Base-by-base conservation (phyloP, 1,140 invertebrate species). In the Brachionus asplanchnoidis region DNA sequence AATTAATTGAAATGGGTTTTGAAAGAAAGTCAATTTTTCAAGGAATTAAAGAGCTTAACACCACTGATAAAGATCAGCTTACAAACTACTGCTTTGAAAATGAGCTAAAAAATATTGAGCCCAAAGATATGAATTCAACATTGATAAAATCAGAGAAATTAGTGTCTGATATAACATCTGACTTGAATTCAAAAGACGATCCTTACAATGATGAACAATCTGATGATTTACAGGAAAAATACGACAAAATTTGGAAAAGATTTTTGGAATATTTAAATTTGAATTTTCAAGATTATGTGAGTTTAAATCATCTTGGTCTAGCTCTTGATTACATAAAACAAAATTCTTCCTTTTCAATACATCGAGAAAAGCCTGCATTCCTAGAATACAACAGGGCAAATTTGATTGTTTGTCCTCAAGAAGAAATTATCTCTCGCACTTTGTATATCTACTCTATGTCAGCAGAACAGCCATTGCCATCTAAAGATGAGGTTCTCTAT, bases 401-500 rank as follows among this genome's bases (percentile, higher is more conserved):
- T 85, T 82, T 88, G 26, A 86, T 88, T 4, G 84, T 88, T 50
- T 88, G 87, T 85, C 85, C 86, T 1, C 85, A 87, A 85, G 86
- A 87, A 87, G 85, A 86, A 85, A 83, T 84, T 60, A 80, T 82
- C 1, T 42, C n/a, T 36, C 32, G 53, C 2, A 26, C 50, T 42
- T 44, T 82, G 20, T 42, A 17, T 40, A 65, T 82, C 12, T 82
- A 82, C 20, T 42, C 50, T 44, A n/a, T 65, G 9, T 44, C 53
- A 17, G 28, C 40, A 7, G 40, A 73, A 0, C 53, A 40, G 14
- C 85, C 87, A 5, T 85, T 88, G 26, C 88, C 88, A 26, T 80
- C 85, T 40, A 85, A n/a, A n/a, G 88, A 89, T 85, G 88, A 89
- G 70, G 86, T 89, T 17, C 87, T 89, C 1, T 40, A 88, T n/a